Conservation (phyloP, 1,140 invertebrate species). For the Asbolus verrucosus region DNA sequence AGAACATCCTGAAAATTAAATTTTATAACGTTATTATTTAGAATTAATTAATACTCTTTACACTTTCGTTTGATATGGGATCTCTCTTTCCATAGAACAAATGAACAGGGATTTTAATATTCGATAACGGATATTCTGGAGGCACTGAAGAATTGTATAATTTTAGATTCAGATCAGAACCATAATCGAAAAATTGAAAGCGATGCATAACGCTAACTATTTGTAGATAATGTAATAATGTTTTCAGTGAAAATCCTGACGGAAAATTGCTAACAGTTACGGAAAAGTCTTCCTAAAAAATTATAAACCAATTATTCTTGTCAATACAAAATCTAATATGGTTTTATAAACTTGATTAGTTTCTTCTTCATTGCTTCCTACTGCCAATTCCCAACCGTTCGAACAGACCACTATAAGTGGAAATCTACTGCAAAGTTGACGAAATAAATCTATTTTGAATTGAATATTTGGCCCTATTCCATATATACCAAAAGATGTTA, state of each 20-base stretch:
- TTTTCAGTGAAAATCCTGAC: conserved; percentile 80
- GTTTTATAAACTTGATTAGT: background rate
- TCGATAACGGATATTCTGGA: conserved; percentile 42
- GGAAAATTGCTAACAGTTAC: conserved; percentile 71
- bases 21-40: background rate
- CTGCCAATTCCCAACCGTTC: background rate
- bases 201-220: conserved; percentile 64
- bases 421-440: background rate
- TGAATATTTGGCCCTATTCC: conserved; percentile 25
- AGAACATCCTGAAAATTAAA: too few species aligned
- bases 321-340: background rate
- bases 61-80: conserved; percentile 4
- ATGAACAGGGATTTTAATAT: conserved; percentile 14
- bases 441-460: background rate
- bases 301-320: background rate
- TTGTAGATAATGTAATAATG: conserved; percentile 77
- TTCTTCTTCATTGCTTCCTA: background rate
- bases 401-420: conserved; percentile 10
- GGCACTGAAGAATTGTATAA: conserved; percentile 47
- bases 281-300: conserved; percentile 6
- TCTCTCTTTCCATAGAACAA: conserved; percentile 34
- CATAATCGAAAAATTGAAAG: conserved; percentile 54
- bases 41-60: background rate
- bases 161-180: conserved; percentile 34
- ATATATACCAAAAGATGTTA: conserved; percentile 32